phyloP scores from a whole-genome alignment of 2,113 vertebrate species.

The Dipodomys stephensi region DNA sequence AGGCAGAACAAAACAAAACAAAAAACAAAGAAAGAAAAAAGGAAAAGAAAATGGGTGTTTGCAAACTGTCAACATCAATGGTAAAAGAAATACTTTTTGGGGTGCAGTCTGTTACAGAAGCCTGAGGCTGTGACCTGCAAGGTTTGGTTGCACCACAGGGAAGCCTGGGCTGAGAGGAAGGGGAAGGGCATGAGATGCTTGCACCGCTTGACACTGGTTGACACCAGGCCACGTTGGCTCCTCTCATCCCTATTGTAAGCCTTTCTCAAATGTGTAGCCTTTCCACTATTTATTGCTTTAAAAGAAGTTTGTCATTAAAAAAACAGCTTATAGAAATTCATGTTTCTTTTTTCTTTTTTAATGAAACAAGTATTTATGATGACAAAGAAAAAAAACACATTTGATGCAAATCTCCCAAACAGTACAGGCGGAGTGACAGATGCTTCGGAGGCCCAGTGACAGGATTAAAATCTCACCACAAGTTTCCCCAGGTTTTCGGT shows the following conservation, averaged over 20 bases:
- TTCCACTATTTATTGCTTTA: neutral
- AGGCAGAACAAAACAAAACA: no score
- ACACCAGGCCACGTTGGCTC: no score
- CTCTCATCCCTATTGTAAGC: no score
- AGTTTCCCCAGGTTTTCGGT: slow-evolving; percentile 70
- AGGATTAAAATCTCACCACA: slow-evolving; percentile 67
- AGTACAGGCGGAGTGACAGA: slow-evolving; percentile 57
- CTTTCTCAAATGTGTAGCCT: rapidly evolving
- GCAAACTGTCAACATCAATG: neutral
- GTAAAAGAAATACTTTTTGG: neutral
- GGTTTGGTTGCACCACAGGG: no score
- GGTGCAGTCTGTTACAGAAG: neutral
- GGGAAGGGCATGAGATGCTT: no score
- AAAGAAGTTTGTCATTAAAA: neutral
- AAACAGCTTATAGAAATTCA: neutral
- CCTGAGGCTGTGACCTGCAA: no score
- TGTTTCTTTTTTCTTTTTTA: neutral
- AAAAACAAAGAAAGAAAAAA: no score
- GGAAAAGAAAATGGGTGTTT: neutral
- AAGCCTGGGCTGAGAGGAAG: no score
- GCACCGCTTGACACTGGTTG: no score
- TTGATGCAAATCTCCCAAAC: slow-evolving; percentile 19
- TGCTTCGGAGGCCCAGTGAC: slow-evolving; percentile 51
- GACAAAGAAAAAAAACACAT: neutral
- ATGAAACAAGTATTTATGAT: neutral